These are phyloP conservation scores for Muscicapa striata DNA, from an alignment of 2,797 vertebrate species.

Conservation along the genomic window DNA sequence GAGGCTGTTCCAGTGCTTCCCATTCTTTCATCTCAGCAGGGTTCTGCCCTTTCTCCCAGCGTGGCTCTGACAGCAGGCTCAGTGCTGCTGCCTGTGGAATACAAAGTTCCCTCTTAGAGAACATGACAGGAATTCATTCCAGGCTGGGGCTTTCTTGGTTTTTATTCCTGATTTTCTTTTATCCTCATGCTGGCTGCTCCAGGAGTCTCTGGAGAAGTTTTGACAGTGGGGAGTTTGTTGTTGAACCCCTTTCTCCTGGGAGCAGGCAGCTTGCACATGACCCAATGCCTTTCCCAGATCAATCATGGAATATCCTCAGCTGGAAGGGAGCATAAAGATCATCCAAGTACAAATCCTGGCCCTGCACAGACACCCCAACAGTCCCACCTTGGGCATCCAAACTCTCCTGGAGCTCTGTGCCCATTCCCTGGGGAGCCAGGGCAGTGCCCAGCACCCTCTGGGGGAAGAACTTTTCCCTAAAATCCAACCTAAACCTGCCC, in stretches of 20 bases:
- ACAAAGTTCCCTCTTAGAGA: constrained; percentile 19
- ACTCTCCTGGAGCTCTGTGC: not conserved
- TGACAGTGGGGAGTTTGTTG: not conserved
- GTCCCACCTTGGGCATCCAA: not conserved
- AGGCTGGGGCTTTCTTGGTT: not conserved
- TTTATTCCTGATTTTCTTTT: not conserved
- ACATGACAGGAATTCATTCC: constrained; percentile 58
- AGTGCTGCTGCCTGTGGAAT: constrained; percentile 50
- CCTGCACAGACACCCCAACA: not conserved
- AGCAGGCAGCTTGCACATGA: not conserved
- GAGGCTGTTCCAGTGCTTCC: constrained; percentile 44
- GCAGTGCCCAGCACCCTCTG: not conserved
- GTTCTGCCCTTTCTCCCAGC: constrained; percentile 69
- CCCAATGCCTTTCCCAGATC: not conserved
- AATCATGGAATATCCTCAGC: not conserved
- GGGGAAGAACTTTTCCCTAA: not conserved
- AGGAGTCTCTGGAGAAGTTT: constrained; percentile 8
- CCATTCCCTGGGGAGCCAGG: not conserved
- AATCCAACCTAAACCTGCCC: not conserved
- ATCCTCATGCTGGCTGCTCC: not conserved
- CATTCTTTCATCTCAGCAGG: constrained; percentile 67
- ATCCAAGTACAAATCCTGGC: not conserved
- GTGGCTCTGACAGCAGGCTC: constrained; percentile 61
- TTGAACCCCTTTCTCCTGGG: not conserved
- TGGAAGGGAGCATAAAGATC: not conserved